These are phyloP conservation scores for Buceros bicornis DNA, from an alignment of 2,797 vertebrate genomes.

Conservation along the genomic window DNA sequence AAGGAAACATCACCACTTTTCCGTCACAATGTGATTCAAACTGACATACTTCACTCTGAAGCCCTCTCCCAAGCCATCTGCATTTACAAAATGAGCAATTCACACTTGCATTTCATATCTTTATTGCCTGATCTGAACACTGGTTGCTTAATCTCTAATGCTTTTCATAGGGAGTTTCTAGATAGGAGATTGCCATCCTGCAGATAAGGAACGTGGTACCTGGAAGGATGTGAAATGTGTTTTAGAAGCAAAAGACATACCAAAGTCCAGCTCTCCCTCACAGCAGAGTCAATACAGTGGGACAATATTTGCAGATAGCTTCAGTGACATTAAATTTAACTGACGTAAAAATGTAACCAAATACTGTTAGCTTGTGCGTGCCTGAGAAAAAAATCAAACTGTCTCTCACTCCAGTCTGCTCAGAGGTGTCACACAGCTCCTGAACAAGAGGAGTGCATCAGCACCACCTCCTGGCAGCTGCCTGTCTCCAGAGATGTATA, in stretches of 20 bases:
- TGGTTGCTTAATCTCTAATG: neutral
- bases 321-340: neutral
- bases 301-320: neutral
- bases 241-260: neutral
- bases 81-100: neutral
- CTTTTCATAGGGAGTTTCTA: neutral
- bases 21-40: neutral
- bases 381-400: neutral
- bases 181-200: neutral
- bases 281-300: neutral
- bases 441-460: slow-evolving; percentile 11
- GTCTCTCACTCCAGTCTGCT: neutral
- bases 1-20: neutral
- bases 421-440: neutral
- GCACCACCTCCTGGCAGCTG: slow-evolving; percentile 66
- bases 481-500: neutral
- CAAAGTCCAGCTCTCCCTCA: neutral
- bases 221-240: neutral
- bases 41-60: neutral
- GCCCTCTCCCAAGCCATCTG: neutral
- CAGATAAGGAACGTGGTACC: neutral
- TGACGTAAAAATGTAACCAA: neutral
- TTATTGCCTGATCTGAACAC: neutral
- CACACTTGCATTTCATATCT: neutral
- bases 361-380: rapidly evolving